Conservation (phyloP, 2,113 vertebrate species). For the Scopus umbretta region DNA sequence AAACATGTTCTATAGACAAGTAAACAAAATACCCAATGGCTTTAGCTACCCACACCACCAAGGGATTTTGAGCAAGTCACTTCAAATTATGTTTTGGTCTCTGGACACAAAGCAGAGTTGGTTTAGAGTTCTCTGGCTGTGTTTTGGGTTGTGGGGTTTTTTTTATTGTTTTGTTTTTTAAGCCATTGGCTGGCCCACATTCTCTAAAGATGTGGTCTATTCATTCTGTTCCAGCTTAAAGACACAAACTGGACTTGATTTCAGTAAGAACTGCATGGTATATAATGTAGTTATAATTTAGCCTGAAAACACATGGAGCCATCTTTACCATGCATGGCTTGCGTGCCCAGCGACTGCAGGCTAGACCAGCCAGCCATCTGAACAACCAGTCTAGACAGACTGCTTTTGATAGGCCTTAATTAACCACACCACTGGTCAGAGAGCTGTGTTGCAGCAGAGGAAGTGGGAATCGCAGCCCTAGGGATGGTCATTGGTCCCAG, state of each 20-base stretch:
- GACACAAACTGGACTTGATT: neutral
- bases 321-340: fast-evolving
- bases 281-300: neutral
- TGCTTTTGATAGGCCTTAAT: neutral
- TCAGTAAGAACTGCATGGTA: neutral
- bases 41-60: neutral
- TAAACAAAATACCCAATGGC: conserved; percentile 28
- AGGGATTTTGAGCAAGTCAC: conserved; percentile 18
- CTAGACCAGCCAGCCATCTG: neutral
- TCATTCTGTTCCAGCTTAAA: conserved; percentile 8
- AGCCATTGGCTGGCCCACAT: neutral
- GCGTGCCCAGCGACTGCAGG: neutral
- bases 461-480: fast-evolving
- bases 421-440: fast-evolving
- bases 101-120: conserved; percentile 2
- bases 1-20: conserved; percentile 26
- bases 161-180: neutral
- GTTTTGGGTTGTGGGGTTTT: neutral
- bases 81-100: conserved; percentile 1
- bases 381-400: fast-evolving
- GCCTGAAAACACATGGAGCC: neutral
- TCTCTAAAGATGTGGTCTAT: neutral
- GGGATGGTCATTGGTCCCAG: fast-evolving
- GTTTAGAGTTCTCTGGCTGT: neutral
- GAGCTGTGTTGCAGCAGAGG: fast-evolving